These are phyloP conservation scores for Tursiops truncatus DNA, from an alignment of 2,113 vertebrate species.

Conservation along the genomic window DNA sequence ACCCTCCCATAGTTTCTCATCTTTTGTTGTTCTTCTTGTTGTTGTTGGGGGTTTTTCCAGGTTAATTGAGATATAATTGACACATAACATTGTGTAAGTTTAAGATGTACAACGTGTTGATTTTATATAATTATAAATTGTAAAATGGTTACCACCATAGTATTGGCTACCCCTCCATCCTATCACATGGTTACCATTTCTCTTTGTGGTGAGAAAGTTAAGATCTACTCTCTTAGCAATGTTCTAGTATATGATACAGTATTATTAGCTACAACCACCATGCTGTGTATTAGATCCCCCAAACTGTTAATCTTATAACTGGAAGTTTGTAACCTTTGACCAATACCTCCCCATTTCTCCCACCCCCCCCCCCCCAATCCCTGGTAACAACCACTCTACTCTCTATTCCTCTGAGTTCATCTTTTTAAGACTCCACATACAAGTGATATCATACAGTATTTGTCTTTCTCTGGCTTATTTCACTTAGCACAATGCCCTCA, in stretches of 20 bases:
- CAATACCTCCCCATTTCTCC: neutral
- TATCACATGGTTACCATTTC: neutral
- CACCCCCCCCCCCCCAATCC: neutral
- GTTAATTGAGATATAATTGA: neutral
- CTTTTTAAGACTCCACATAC: neutral
- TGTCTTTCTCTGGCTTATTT: slow-evolving; percentile 2
- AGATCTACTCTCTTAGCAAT: neutral
- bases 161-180: neutral
- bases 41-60: neutral
- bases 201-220: neutral
- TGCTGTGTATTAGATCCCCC: neutral
- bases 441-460: neutral
- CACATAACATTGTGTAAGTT: neutral
- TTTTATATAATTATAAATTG: neutral
- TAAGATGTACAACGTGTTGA: neutral
- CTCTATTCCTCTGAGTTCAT: neutral
- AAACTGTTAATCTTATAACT: neutral
- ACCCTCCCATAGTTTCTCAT: neutral
- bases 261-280: neutral
- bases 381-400: neutral
- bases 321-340: neutral
- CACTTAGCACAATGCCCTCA: neutral
- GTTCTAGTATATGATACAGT: neutral
- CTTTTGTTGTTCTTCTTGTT: neutral
- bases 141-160: neutral